phyloP scores from a whole-genome alignment of 2,888 invertebrate genomes.

The Boloria euphrosyne region DNA sequence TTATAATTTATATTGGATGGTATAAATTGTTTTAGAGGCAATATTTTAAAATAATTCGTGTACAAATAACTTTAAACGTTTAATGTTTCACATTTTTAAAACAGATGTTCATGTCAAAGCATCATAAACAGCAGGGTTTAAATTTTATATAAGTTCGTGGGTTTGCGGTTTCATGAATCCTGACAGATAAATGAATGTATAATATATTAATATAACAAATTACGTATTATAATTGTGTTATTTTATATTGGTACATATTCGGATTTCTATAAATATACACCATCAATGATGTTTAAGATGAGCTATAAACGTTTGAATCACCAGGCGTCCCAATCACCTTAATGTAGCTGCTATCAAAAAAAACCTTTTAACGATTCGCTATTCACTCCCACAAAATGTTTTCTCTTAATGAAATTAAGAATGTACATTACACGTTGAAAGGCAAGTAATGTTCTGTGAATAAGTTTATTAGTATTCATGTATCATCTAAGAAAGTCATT shows the following conservation, averaged over 20 bases:
- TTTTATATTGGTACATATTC: conserved; percentile 46
- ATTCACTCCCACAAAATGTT: conserved; percentile 63
- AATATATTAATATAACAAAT: conserved; percentile 62
- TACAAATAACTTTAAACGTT: conserved; percentile 30
- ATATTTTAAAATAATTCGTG: conserved; percentile 28
- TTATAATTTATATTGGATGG: conserved; percentile 34
- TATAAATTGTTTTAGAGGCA: conserved; percentile 26
- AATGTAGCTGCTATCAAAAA: conserved; percentile 74
- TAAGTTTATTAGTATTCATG: conserved; percentile 44
- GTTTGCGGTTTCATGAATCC: conserved; percentile 42
- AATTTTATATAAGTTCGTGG: conserved; percentile 32
- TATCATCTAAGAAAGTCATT: conserved; percentile 31
- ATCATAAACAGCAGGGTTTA: conserved; percentile 43
- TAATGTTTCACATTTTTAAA: conserved; percentile 31
- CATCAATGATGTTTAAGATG: conserved; percentile 61
- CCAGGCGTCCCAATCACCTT: conserved; percentile 78
- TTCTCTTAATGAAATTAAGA: conserved; percentile 71
- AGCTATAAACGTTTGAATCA: conserved; percentile 75
- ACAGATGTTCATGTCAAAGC: conserved; percentile 35
- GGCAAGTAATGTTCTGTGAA: conserved; percentile 34
- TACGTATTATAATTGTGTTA: conserved; percentile 24
- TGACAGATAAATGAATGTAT: conserved; percentile 63
- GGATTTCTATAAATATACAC: conserved; percentile 45
- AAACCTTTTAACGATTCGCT: conserved; percentile 68
- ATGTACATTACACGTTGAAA: conserved; percentile 49